These are phyloP conservation scores for Pseudopleuronectes americanus DNA, from an alignment of 2,797 vertebrate species.

Conservation along the genomic window DNA sequence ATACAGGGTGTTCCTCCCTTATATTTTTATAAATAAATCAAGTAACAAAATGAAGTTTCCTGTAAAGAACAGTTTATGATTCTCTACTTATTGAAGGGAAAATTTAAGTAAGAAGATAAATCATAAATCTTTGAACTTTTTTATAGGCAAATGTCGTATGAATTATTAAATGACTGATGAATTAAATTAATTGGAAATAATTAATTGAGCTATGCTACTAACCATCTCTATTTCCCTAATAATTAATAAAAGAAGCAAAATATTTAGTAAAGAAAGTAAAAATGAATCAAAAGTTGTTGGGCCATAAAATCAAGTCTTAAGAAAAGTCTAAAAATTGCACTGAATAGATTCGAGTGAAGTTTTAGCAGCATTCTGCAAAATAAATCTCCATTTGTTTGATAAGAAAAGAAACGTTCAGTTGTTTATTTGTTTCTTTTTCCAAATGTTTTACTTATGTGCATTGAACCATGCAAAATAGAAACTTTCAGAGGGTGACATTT, in stretches of 20 bases:
- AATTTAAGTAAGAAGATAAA: too few relatives aligned
- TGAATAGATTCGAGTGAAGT: not conserved
- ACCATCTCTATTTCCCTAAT: not conserved
- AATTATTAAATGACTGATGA: not conserved
- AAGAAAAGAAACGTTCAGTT: too few relatives aligned
- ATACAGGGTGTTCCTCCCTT: conserved; percentile 1
- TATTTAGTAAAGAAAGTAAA: too few relatives aligned
- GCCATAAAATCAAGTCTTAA: not conserved
- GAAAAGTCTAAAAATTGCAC: not conserved
- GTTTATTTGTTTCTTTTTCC: too few relatives aligned
- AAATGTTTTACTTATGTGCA: too few relatives aligned
- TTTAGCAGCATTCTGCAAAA: not conserved
- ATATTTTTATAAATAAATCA: not conserved
- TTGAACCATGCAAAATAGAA: too few relatives aligned
- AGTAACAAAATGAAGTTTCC: not conserved
- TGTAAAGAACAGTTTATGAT: not conserved
- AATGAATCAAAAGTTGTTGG: too few relatives aligned
- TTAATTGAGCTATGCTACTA: not conserved
- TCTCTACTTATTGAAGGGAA: not conserved
- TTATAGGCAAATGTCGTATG: too few relatives aligned
- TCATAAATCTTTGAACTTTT: too few relatives aligned
- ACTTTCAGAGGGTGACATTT: too few relatives aligned
- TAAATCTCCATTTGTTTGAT: too few relatives aligned
- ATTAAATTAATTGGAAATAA: not conserved
- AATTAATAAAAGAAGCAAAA: too few relatives aligned